A percentile compares a stretch with the other conserved stretches of the same genome.
phyloP scores from a whole-genome alignment of 2,113 vertebrate genomes.

The Coregonus clupeaformis region DNA sequence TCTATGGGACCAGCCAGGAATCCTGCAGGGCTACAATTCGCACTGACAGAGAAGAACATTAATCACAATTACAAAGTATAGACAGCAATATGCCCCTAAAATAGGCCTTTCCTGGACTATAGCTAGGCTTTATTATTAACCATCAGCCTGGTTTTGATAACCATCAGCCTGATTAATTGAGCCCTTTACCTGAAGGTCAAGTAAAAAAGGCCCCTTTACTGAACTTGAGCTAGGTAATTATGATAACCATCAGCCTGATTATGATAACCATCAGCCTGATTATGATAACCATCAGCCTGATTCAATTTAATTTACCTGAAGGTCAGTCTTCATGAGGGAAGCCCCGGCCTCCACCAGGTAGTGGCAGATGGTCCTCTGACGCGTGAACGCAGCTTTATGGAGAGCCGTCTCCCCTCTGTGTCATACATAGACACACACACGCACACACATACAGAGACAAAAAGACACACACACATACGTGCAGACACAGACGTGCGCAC shows the following conservation, averaged over 20 bases:
- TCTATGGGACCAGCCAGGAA: slow-evolving; percentile 37
- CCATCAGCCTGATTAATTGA: too few relatives aligned
- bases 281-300: too few relatives aligned
- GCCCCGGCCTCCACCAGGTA: slow-evolving; percentile 90
- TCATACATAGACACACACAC: not conserved
- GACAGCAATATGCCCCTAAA: not conserved
- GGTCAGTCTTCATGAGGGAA: slow-evolving; percentile 91
- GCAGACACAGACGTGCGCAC: not conserved
- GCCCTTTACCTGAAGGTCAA: too few relatives aligned
- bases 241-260: too few relatives aligned
- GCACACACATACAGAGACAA: not conserved
- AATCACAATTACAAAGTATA: slow-evolving; percentile 48
- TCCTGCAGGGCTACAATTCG: slow-evolving; percentile 50
- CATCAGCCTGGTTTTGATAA: too few relatives aligned
- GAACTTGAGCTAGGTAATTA: too few relatives aligned
- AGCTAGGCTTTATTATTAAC: too few relatives aligned
- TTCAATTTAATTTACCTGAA: slow-evolving; percentile 77
- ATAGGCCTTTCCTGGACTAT: not conserved
- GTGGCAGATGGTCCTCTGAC: slow-evolving; percentile 90
- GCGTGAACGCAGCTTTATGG: slow-evolving; percentile 85
- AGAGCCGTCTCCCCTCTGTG: slow-evolving; percentile 88
- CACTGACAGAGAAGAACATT: slow-evolving; percentile 61
- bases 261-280: too few relatives aligned
- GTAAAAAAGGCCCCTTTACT: too few relatives aligned
- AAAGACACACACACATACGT: too few relatives aligned